phyloP scores from a whole-genome alignment of 2,888 invertebrate species.

The Brachylomia viminalis region DNA sequence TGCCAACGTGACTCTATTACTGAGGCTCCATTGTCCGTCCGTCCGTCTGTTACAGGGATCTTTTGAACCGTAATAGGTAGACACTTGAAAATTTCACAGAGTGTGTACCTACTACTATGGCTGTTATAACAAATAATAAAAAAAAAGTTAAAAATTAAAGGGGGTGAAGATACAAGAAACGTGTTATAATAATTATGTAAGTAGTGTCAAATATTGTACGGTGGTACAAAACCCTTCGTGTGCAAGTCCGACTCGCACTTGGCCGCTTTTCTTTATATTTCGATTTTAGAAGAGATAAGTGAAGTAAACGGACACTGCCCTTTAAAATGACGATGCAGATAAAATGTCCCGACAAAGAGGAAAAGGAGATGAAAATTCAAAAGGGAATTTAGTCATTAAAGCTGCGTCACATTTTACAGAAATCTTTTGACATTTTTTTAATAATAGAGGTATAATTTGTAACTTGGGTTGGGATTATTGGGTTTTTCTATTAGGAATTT shows the following conservation, averaged over 20 bases:
- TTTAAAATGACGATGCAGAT: conserved; percentile 25
- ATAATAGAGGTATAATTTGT: background rate
- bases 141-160: background rate
- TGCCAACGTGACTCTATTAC: background rate
- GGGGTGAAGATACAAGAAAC: background rate
- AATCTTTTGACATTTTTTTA: background rate
- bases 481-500: background rate
- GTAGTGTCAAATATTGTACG: background rate
- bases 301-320: conserved; percentile 29
- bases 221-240: background rate
- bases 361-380: conserved; percentile 13
- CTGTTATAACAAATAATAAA: background rate
- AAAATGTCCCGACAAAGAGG: conserved; percentile 13
- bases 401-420: background rate
- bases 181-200: background rate
- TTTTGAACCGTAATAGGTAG: background rate
- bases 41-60: background rate
- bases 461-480: background rate
- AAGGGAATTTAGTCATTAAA: conserved; percentile 2
- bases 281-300: conserved; percentile 21
- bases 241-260: background rate
- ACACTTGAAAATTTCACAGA: too few relatives aligned
- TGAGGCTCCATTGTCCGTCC: background rate
- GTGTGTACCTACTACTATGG: too few relatives aligned
- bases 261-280: conserved; percentile 8